Conservation (phyloP, 2,888 invertebrate genomes). For the Neria commutata region DNA sequence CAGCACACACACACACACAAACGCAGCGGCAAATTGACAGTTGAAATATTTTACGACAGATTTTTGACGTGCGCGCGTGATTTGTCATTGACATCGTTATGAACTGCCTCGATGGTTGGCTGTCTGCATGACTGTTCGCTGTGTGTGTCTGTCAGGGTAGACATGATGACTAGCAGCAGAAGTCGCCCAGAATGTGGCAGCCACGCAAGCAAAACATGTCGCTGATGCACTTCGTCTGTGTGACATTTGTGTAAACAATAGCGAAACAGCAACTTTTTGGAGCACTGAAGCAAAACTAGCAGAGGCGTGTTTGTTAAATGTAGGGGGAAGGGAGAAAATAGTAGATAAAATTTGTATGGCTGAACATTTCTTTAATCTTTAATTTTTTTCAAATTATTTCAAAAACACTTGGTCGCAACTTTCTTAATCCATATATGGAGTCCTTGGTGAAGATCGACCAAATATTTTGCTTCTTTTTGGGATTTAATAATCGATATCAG, state of each 20-base stretch:
- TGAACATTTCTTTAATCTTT: too few relatives aligned
- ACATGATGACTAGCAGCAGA: not conserved
- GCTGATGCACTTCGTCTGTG: slow-evolving; percentile 47
- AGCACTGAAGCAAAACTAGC: too few relatives aligned
- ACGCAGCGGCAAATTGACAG: slow-evolving; percentile 45
- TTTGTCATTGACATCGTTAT: slow-evolving; percentile 59
- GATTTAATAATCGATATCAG: too few relatives aligned
- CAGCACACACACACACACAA: slow-evolving; percentile 3
- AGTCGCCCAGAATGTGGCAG: slow-evolving; percentile 10
- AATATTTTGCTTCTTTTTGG: too few relatives aligned
- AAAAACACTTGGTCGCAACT: too few relatives aligned
- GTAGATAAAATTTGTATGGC: too few relatives aligned
- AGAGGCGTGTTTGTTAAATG: too few relatives aligned
- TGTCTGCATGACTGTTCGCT: not conserved
- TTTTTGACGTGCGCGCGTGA: slow-evolving; percentile 59
- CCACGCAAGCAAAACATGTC: slow-evolving; percentile 19
- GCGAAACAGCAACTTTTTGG: slow-evolving; percentile 10
- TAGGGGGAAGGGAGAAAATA: too few relatives aligned
- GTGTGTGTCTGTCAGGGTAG: not conserved
- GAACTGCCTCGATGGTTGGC: slow-evolving; percentile 25
- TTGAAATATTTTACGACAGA: slow-evolving; percentile 56
- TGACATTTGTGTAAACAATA: slow-evolving; percentile 46
- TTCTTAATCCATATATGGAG: too few relatives aligned
- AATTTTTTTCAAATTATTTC: too few relatives aligned
- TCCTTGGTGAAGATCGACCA: too few relatives aligned